Percentiles rank a stretch among this genome's conserved stretches.
These are phyloP conservation scores for Phyllotis vaccarum DNA, from an alignment of 2,797 vertebrate genomes.

Conservation along the genomic window DNA sequence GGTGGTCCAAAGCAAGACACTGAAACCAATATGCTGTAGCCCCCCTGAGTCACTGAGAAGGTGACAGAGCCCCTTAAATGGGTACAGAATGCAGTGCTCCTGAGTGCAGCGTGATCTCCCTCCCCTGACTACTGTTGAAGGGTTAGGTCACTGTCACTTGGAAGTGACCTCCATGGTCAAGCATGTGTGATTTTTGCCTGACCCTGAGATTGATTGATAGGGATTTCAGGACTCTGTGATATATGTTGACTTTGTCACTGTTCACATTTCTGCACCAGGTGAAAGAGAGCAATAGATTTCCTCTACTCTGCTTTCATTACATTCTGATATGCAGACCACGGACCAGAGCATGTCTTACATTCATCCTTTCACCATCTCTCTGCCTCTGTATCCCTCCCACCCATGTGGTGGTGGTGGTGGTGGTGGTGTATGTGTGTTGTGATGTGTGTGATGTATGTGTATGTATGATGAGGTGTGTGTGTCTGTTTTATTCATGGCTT, in stretches of 20 bases:
- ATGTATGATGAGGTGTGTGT: neutral
- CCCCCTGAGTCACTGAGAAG: neutral
- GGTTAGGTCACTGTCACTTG: neutral
- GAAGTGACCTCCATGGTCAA: neutral
- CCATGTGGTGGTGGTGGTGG: neutral
- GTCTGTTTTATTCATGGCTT: neutral
- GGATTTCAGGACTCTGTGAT: neutral
- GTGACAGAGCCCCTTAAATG: fast-evolving
- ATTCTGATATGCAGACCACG: neutral
- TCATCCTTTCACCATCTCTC: neutral
- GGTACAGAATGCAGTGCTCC: neutral
- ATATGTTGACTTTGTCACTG: neutral
- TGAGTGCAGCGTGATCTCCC: neutral
- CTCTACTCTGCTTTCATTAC: neutral
- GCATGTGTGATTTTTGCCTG: neutral
- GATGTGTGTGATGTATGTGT: neutral
- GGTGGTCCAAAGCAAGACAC: neutral
- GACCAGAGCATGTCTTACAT: neutral
- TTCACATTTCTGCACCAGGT: neutral
- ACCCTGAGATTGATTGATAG: neutral
- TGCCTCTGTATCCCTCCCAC: neutral
- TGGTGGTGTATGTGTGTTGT: neutral
- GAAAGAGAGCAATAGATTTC: neutral
- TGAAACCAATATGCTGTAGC: neutral
- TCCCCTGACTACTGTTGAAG: too few relatives aligned